Conservation (phyloP, 2,113 vertebrate genomes). For the Sapayoa aenigma region DNA sequence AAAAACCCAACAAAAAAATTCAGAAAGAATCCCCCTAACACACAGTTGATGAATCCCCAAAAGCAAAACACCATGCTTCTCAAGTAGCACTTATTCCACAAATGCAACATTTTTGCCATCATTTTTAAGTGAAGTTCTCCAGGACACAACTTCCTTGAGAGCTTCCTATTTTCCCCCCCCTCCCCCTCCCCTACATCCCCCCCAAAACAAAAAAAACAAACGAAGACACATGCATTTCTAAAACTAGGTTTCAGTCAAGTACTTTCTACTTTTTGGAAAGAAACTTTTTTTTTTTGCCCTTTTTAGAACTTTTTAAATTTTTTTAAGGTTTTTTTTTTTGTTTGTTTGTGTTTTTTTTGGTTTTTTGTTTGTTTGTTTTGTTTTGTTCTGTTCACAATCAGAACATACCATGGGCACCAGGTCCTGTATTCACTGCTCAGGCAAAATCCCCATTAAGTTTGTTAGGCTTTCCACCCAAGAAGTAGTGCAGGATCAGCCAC, state of each 20-base stretch:
- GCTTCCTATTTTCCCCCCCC: conserved; percentile 55
- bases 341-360: neutral
- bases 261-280: conserved; percentile 75
- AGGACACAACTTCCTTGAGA: conserved; percentile 63
- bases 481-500: conserved; percentile 40
- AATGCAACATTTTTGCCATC: conserved; percentile 74
- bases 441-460: conserved; percentile 20
- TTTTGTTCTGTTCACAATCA: conserved; percentile 71
- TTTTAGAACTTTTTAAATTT: no score
- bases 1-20: neutral
- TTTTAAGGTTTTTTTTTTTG: neutral
- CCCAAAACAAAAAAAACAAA: conserved; percentile 55
- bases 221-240: conserved; percentile 66
- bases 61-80: conserved; percentile 80
- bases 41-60: conserved; percentile 73
- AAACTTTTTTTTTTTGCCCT: conserved; percentile 36
- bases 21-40: conserved; percentile 40
- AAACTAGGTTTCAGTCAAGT: conserved; percentile 77
- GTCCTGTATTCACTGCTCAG: conserved; percentile 19
- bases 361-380: neutral
- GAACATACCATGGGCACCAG: conserved; percentile 55
- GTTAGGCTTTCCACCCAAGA: neutral
- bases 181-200: conserved; percentile 33
- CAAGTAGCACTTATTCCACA: conserved; percentile 80
- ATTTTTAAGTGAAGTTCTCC: conserved; percentile 74